Evolutionary conservation across 2,797 vertebrate species (phyloP), one percentile per base, ranked within the genome.

Genomic region (Scomberomorus guttatus): DNA sequence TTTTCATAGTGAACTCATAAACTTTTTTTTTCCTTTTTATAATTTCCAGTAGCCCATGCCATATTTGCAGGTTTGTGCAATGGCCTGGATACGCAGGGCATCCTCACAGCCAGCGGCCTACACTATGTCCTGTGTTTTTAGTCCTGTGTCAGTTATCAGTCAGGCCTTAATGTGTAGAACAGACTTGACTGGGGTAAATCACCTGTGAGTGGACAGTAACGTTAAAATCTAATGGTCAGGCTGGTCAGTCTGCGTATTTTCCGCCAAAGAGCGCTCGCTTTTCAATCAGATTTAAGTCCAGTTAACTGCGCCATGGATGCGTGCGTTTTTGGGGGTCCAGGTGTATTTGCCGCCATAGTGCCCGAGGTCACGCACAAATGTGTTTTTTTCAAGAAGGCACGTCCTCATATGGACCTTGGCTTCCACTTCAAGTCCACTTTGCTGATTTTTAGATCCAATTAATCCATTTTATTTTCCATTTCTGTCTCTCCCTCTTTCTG

Each of bases 1-100:
- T 93, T 90, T 81, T 62, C 64, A 77, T 80, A 65, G n/a, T 54
- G 71, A 62, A 73, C 34, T 22, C 57, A 17, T 46, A 75, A 61
- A 68, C 37, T 58, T 46, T 82, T 42, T 54, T 3, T 39, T 32
- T 58, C 56, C 37, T 25, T 51, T 51, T 6, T 11, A 54, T 57
- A 0, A 12, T 63, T 61, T 68, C 50, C 13, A 17, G 48, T 22
- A 18, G 22, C 18, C 54, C 18, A 18, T 24, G 79, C 62, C 34
- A 60, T 32, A 46, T 80, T 46, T 74, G 74, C 76, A 88, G 39
- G 32, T 86, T 82, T 80, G 50, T 61, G 80, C 69, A 63, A 75
- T 27, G 15, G 77, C 22, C 20, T 52, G 39, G 6, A 12, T 14
- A 10, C 34, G 27, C 9, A 5, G 13, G 6, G 0, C 10, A 0